Percentiles rank a stretch among this genome's conserved stretches.
Conservation (phyloP, 2,113 vertebrate genomes). For the Leiothrix lutea region DNA sequence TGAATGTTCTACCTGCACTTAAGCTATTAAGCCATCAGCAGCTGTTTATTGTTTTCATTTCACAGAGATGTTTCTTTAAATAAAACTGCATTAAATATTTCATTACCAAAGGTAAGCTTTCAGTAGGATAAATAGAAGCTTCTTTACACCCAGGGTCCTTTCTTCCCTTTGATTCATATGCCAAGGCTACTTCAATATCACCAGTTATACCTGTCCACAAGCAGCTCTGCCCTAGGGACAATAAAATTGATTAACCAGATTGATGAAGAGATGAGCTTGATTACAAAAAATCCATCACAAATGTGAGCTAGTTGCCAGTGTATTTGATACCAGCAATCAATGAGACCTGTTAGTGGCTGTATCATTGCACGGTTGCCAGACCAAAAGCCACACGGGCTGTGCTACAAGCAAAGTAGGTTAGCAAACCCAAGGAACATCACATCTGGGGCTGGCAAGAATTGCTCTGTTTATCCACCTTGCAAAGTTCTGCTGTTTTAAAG, state of each 20-base stretch:
- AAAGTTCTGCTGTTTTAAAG: neutral
- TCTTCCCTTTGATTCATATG: neutral
- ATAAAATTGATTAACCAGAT: neutral
- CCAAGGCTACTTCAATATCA: neutral
- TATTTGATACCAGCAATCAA: neutral
- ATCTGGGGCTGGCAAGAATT: neutral
- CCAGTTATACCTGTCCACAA: neutral
- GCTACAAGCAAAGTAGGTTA: neutral
- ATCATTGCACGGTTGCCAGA: neutral
- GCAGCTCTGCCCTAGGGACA: neutral
- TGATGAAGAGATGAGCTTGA: neutral
- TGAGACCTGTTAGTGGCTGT: neutral
- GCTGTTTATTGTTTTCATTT: conserved; percentile 45
- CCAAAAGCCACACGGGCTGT: neutral
- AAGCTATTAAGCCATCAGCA: conserved; percentile 18
- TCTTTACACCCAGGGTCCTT: neutral
- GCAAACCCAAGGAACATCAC: neutral
- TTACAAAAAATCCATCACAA: neutral
- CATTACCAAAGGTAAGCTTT: neutral
- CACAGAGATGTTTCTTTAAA: neutral
- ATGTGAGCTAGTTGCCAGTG: neutral
- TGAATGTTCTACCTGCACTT: neutral
- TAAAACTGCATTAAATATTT: neutral
- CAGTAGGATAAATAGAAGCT: neutral
- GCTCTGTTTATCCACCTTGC: neutral